Percentiles rank a stretch among this genome's conserved stretches.
Conservation (phyloP, 1,140 invertebrate genomes). For the Tetragnatha versicolor region DNA sequence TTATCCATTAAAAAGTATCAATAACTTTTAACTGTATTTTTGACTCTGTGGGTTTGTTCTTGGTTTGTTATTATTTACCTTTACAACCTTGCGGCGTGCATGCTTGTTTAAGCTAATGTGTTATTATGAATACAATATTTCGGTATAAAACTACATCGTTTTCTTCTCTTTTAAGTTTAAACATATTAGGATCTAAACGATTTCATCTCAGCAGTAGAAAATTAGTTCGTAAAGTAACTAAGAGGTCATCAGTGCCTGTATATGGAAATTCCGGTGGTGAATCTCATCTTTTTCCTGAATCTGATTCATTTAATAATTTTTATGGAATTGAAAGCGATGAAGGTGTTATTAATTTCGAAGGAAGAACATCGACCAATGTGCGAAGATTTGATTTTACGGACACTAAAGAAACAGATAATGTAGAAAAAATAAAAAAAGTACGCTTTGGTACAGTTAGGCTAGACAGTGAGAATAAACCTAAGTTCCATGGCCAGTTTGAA, state of each 20-base stretch:
- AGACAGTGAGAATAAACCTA: slow-evolving; percentile 52
- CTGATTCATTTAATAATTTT: background rate
- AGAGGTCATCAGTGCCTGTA: background rate
- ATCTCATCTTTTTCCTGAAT: background rate
- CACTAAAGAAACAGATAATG: background rate
- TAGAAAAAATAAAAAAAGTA: background rate
- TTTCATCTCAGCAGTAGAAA: background rate
- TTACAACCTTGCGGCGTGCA: too few relatives aligned
- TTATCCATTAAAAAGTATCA: too few relatives aligned
- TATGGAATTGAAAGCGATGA: slow-evolving; percentile 34
- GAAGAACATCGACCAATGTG: background rate
- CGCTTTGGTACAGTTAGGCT: slow-evolving; percentile 51
- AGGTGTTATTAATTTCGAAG: slow-evolving; percentile 19
- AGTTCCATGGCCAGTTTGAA: slow-evolving; percentile 52
- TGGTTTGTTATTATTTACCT: too few relatives aligned
- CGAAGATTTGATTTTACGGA: background rate
- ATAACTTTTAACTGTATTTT: too few relatives aligned
- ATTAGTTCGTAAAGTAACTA: background rate
- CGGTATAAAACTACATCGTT: too few relatives aligned
- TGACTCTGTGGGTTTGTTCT: too few relatives aligned
- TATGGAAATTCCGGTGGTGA: background rate
- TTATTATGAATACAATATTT: too few relatives aligned
- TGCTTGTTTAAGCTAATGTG: too few relatives aligned
- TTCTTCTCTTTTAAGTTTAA: too few relatives aligned
- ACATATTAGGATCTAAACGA: background rate